These are phyloP conservation scores for Vicugna pacos DNA, from an alignment of 2,113 vertebrate genomes.

Conservation along the genomic window DNA sequence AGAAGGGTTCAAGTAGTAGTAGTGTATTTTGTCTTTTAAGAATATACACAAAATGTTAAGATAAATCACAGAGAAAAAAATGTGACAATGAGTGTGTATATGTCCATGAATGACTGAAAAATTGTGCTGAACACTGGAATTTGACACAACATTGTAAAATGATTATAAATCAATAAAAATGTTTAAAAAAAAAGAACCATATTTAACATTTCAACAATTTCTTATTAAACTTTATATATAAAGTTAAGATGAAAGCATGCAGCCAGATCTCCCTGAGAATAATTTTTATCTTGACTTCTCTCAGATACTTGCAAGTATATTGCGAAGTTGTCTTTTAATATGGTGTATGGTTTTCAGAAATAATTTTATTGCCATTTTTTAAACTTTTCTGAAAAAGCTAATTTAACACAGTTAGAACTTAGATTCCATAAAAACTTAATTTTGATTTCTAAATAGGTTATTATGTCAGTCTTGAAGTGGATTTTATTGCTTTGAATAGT, in stretches of 20 bases:
- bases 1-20: not conserved
- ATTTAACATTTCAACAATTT: not conserved
- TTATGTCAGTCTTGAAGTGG: not conserved
- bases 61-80: too few relatives aligned
- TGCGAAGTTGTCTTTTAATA: not conserved
- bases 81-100: too few relatives aligned
- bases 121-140: too few relatives aligned
- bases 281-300: not conserved
- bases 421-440: not conserved
- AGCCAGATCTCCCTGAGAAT: not conserved
- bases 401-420: not conserved
- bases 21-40: not conserved
- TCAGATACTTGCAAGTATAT: not conserved
- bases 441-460: constrained; percentile 24
- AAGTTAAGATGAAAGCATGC: not conserved
- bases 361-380: not conserved
- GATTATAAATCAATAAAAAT: too few relatives aligned
- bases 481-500: not conserved
- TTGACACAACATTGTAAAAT: too few relatives aligned
- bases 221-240: not conserved
- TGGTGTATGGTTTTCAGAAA: not conserved
- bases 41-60: too few relatives aligned
- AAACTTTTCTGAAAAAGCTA: constrained; percentile 5
- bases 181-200: not conserved
- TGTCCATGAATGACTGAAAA: too few relatives aligned